Conservation (phyloP, 1,140 invertebrate species). For the Conus betulinus region DNA sequence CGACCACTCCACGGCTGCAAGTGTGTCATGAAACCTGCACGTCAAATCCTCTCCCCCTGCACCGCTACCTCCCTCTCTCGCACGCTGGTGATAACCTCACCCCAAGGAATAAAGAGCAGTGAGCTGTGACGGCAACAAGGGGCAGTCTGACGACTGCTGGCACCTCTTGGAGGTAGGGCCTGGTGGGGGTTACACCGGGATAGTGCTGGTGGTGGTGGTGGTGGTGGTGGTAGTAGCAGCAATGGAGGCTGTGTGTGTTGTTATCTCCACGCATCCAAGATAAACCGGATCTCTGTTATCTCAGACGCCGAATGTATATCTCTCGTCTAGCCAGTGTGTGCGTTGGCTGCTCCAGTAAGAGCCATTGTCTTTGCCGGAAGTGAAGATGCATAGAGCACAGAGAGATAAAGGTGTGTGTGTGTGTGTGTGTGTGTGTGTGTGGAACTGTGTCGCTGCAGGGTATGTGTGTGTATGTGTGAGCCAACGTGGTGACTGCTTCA, state of each 20-base stretch:
- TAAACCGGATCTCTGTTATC: neutral
- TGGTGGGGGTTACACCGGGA: neutral
- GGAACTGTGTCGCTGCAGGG: neutral
- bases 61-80: too few species aligned
- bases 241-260: neutral
- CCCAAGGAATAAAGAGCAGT: neutral
- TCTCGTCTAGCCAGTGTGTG: neutral
- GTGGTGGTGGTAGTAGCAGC: neutral
- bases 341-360: neutral
- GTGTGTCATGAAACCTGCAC: too few species aligned
- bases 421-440: neutral
- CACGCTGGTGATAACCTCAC: too few species aligned
- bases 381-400: neutral
- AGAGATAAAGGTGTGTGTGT: neutral
- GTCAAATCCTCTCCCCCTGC: too few species aligned
- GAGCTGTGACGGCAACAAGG: constrained; percentile 7
- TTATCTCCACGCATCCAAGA: constrained; percentile 7
- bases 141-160: neutral
- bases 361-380: neutral
- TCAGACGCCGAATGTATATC: neutral
- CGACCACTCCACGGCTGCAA: too few species aligned
- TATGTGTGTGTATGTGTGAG: too few species aligned
- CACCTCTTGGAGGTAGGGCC: neutral
- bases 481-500: too few species aligned
- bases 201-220: neutral